A percentile compares a stretch with the other conserved stretches of the same genome.
Evolutionary conservation across 2,113 vertebrate genomes (phyloP).

Genomic region (Colaptes auratus): DNA sequence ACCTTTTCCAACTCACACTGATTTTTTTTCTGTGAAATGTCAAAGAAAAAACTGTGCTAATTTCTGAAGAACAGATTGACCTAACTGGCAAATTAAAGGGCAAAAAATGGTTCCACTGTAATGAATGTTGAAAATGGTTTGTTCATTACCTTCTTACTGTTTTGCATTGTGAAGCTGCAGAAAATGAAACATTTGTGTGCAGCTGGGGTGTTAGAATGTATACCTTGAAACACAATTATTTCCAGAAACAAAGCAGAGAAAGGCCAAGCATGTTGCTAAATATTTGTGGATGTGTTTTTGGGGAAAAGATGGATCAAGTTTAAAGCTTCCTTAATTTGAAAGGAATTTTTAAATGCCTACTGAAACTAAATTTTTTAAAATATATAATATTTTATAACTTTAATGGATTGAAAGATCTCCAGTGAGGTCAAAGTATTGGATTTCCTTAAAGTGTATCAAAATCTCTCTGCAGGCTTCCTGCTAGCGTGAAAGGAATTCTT

Average conservation of each 20-base stretch:
- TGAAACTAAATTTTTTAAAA: not conserved
- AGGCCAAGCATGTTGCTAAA: not conserved
- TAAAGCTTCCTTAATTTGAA: not conserved
- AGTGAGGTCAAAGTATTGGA: too few species aligned
- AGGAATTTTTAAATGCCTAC: not conserved
- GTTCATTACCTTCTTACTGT: not conserved
- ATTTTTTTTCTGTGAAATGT: not conserved
- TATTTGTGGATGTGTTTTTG: not conserved
- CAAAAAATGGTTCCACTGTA: not conserved
- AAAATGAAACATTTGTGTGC: not conserved
- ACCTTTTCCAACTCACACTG: not conserved
- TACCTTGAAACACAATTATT: not conserved
- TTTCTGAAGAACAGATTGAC: not conserved
- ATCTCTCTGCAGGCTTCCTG: slow-evolving; percentile 39
- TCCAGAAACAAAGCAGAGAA: not conserved
- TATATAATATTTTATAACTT: not conserved
- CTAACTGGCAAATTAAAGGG: not conserved
- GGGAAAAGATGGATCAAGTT: not conserved
- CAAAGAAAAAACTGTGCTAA: not conserved
- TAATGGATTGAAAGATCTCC: not conserved
- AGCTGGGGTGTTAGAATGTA: not conserved
- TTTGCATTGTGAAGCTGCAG: not conserved
- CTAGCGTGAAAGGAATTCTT: slow-evolving; percentile 12
- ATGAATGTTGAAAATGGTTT: not conserved
- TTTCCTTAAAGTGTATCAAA: not conserved